Evolutionary conservation across 2,797 vertebrate genomes (phyloP).

Genomic region (Mormyrus hasselquistii): DNA sequence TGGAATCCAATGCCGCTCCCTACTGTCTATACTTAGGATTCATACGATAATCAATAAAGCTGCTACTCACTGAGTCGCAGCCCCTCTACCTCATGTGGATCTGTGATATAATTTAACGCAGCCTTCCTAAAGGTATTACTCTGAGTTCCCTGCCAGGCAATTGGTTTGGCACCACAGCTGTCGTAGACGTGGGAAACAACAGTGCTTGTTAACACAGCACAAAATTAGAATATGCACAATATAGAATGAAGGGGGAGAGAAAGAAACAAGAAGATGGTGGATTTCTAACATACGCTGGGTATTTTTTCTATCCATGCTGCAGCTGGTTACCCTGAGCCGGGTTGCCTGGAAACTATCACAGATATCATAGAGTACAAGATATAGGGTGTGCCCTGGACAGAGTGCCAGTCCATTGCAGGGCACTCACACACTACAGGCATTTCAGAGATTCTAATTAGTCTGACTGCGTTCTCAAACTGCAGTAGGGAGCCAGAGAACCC

Average conservation of each 20-base stretch:
- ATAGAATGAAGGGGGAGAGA: background rate
- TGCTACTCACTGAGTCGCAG: conserved; percentile 28
- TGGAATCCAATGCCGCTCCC: conserved; percentile 43
- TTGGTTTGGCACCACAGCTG: background rate
- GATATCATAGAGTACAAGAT: background rate
- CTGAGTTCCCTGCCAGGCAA: conserved; percentile 15
- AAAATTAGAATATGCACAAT: background rate
- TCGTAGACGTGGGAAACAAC: background rate
- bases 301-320: background rate
- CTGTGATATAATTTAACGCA: conserved; percentile 32
- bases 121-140: conserved; percentile 28
- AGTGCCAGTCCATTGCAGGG: background rate
- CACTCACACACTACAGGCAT: background rate
- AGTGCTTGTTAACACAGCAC: background rate
- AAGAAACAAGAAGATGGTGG: background rate
- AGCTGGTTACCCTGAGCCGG: background rate
- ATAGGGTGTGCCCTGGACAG: background rate
- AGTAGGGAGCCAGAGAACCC: background rate
- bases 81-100: conserved; percentile 20
- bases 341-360: background rate
- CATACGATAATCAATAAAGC: conserved; percentile 50
- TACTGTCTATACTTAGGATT: conserved; percentile 51
- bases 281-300: background rate
- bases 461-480: background rate
- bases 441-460: background rate